Conservation (phyloP, 2,888 invertebrate species). For the Gisinianus flammeolus region DNA sequence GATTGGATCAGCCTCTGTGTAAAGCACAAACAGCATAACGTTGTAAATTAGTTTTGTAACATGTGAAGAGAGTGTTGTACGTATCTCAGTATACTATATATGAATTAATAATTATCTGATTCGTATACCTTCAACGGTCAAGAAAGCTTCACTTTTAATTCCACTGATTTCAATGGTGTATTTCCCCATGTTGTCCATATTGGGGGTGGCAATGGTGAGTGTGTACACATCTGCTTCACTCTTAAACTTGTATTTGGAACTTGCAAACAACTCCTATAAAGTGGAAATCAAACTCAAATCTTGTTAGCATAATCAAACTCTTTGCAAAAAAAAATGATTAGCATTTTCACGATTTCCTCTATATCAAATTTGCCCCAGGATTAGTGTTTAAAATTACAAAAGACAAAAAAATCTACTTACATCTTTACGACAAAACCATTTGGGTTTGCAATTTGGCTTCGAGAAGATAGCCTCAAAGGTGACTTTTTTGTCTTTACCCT, state of each 20-base stretch:
- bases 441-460: constrained; percentile 92
- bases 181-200: constrained; percentile 96
- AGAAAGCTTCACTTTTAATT: constrained; percentile 83
- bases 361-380: too few species aligned
- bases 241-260: constrained; percentile 95
- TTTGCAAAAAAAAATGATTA: too few species aligned
- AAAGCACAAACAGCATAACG: too few species aligned
- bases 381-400: too few species aligned
- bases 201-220: constrained; percentile 86
- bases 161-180: constrained; percentile 95
- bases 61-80: too few species aligned
- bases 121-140: constrained; percentile 83
- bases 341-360: too few species aligned
- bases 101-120: too few species aligned
- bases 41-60: too few species aligned
- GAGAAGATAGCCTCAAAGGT: constrained; percentile 93
- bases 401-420: constrained; percentile 70
- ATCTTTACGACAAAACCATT: constrained; percentile 90
- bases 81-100: too few species aligned
- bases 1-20: constrained; percentile 91
- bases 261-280: constrained; percentile 87
- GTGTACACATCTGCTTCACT: constrained; percentile 90
- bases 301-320: too few species aligned
- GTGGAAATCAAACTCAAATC: too few species aligned
- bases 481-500: constrained; percentile 96